These are phyloP conservation scores for Drosophila busckii DNA, from an alignment of 1,140 invertebrate species.

Conservation along the genomic window DNA sequence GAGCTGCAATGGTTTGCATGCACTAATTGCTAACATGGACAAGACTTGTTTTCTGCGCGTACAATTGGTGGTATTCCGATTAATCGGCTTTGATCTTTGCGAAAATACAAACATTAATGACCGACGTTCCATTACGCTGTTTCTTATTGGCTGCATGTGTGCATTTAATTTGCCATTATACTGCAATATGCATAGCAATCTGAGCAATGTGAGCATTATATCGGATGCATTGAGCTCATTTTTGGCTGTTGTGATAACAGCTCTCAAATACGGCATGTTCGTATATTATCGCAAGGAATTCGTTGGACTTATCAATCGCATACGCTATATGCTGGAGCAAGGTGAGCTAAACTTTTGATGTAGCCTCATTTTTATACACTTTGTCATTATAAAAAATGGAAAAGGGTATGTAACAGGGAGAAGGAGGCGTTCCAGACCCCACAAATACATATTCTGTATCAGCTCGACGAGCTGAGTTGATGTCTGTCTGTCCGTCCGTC, in stretches of 20 bases:
- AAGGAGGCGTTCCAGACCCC: too few species aligned
- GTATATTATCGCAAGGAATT: conserved; percentile 44
- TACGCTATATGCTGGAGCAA: conserved; percentile 33
- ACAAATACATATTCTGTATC: too few species aligned
- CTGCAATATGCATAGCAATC: too few species aligned
- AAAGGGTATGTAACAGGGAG: too few species aligned
- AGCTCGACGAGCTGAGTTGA: too few species aligned
- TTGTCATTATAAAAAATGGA: too few species aligned
- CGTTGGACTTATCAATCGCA: conserved; percentile 40
- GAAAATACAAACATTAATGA: conserved; percentile 20
- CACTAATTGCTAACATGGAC: conserved; percentile 7
- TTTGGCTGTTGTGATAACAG: conserved; percentile 34
- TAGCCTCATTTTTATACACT: too few species aligned
- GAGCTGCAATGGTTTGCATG: neutral
- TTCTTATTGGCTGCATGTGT: conserved; percentile 18
- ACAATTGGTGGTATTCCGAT: conserved; percentile 41
- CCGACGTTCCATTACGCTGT: conserved; percentile 19
- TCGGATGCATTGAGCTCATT: conserved; percentile 50
- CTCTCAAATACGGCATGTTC: conserved; percentile 44
- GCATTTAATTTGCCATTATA: conserved; percentile 22
- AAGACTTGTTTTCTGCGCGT: conserved; percentile 33
- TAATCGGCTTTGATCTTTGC: conserved; percentile 53
- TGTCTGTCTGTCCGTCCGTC: too few species aligned
- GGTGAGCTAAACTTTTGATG: too few species aligned
- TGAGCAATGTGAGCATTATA: conserved; percentile 45